Evolutionary conservation across 2,888 invertebrate genomes (phyloP).

Genomic region (Penaeus monodon): DNA sequence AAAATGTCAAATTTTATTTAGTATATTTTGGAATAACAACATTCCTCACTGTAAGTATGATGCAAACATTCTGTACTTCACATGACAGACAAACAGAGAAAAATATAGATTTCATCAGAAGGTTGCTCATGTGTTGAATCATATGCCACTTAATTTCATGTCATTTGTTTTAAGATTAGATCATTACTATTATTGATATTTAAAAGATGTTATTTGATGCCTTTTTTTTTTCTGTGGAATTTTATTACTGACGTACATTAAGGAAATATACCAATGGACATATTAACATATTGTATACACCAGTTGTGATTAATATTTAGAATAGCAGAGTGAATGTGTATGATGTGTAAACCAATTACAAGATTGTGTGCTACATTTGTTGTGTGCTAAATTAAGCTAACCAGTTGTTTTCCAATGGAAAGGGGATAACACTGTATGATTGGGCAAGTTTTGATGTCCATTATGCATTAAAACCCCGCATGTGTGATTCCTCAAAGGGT

Average conservation of each 20-base stretch:
- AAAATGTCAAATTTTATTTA: no score
- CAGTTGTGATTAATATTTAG: constrained; percentile 3
- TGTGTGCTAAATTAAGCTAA: constrained; percentile 28
- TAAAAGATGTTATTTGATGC: no score
- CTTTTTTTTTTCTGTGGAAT: no score
- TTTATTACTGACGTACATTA: background rate
- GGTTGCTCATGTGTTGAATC: no score
- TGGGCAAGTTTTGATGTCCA: constrained; percentile 29
- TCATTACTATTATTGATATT: no score
- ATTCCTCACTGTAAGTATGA: no score
- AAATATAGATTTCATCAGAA: no score
- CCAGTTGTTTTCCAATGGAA: constrained; percentile 33
- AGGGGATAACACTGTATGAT: constrained; percentile 40
- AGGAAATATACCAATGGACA: background rate
- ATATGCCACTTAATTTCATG: no score
- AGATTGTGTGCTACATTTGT: constrained; percentile 21
- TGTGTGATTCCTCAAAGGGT: constrained; percentile 58
- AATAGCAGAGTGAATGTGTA: constrained; percentile 13
- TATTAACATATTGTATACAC: constrained; percentile 15
- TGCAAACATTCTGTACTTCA: no score
- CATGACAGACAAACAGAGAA: no score
- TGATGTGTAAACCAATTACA: constrained; percentile 18
- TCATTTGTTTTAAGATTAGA: no score
- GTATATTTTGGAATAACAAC: no score
- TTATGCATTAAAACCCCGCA: constrained; percentile 27